Evolutionary conservation across 2,113 vertebrate genomes (phyloP).

Genomic region (Terrapene triunguis): DNA sequence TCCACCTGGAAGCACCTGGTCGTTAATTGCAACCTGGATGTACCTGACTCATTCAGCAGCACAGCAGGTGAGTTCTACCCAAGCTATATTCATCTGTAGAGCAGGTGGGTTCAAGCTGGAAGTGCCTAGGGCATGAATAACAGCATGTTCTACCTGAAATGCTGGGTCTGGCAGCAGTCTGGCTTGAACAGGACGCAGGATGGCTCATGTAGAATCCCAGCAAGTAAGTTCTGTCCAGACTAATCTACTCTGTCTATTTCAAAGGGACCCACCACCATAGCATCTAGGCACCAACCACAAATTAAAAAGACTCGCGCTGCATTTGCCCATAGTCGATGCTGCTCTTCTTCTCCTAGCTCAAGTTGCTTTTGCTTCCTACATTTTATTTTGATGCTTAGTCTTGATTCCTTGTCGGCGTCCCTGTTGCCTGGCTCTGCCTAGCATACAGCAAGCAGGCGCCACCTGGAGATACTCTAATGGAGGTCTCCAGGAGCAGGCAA

Average conservation of each 20-base stretch:
- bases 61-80: background rate
- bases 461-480: background rate
- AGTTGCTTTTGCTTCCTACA: background rate
- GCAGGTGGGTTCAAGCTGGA: background rate
- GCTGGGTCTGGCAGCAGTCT: background rate
- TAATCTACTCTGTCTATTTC: background rate
- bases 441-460: rapidly evolving
- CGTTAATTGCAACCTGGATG: background rate
- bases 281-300: background rate
- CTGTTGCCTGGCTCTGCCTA: background rate
- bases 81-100: background rate
- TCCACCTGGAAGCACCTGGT: background rate
- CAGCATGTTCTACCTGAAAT: background rate
- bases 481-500: background rate
- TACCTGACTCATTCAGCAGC: background rate
- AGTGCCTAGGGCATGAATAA: background rate
- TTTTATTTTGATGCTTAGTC: background rate
- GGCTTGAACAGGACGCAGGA: background rate
- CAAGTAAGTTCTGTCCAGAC: background rate
- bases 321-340: background rate
- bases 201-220: background rate
- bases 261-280: background rate
- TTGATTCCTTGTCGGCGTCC: background rate
- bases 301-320: background rate
- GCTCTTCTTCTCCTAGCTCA: background rate